A percentile compares a stretch with the other conserved stretches of the same genome.
Conservation (phyloP, 2,888 invertebrate species). For the Acanthosepion lycidas region DNA sequence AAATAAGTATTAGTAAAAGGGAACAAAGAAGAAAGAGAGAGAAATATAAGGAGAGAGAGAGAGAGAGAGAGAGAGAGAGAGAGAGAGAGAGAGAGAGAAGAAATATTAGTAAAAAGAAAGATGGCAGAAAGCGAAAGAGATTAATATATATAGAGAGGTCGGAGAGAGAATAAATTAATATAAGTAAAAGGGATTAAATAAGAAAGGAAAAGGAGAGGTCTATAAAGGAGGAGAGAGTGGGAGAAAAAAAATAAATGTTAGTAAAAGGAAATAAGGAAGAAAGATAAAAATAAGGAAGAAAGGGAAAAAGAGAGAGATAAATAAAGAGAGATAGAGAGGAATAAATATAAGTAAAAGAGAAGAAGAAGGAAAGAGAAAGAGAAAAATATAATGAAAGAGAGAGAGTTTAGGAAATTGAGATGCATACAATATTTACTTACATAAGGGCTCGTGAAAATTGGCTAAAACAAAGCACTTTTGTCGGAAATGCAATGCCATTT, state of each 20-base stretch:
- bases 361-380: background rate
- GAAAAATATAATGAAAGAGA: background rate
- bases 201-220: no score
- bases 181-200: no score
- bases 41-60: no score
- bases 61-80: background rate
- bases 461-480: background rate
- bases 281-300: background rate
- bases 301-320: background rate
- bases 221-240: background rate
- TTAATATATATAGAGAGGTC: background rate
- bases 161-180: no score
- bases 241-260: background rate
- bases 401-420: background rate
- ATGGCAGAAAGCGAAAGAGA: no score
- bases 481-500: background rate
- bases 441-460: background rate
- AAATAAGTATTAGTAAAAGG: no score
- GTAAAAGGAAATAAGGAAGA: no score
- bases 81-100: background rate
- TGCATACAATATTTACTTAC: background rate
- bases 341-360: background rate
- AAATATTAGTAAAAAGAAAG: background rate
- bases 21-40: no score
- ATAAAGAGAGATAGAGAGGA: background rate